phyloP scores from a whole-genome alignment of 2,113 vertebrate genomes.

The Oophaga pumilio region DNA sequence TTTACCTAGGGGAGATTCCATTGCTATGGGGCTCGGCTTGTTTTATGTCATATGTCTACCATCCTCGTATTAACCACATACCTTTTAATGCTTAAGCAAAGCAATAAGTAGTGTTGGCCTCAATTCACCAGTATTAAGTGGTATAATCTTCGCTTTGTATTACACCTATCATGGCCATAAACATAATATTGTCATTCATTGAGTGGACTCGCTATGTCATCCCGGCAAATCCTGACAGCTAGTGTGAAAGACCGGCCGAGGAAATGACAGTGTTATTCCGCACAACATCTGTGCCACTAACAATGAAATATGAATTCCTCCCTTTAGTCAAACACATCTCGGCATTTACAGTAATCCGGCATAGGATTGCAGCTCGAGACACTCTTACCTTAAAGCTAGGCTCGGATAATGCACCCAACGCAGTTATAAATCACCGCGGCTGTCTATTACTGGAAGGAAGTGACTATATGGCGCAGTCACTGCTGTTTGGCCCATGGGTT shows the following conservation, averaged over 20 bases:
- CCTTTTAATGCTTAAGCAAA: neutral
- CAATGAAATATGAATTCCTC: slow-evolving; percentile 44
- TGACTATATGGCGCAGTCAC: slow-evolving; percentile 38
- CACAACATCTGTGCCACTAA: neutral
- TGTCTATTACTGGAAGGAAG: slow-evolving; percentile 54
- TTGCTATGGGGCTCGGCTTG: neutral
- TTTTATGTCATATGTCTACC: neutral
- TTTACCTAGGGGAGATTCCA: slow-evolving; percentile 8
- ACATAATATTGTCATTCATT: neutral
- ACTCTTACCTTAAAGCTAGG: slow-evolving; percentile 51
- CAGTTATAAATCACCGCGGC: slow-evolving; percentile 52
- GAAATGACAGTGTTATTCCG: neutral
- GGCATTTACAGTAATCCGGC: slow-evolving; percentile 35
- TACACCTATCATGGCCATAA: slow-evolving; percentile 4
- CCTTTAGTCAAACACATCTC: slow-evolving; percentile 32
- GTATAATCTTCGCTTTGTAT: neutral
- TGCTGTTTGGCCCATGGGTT: slow-evolving; percentile 55
- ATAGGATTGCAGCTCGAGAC: neutral
- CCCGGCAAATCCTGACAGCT: slow-evolving; percentile 11
- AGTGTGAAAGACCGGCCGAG: neutral
- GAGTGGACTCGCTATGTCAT: slow-evolving; percentile 9
- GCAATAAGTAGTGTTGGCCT: neutral
- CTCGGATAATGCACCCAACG: slow-evolving; percentile 48
- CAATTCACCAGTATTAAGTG: neutral
- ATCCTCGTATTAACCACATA: neutral